Percentiles rank a stretch among this genome's conserved stretches.
Conservation (phyloP, 2,113 vertebrate genomes). For the Cairina moschata region DNA sequence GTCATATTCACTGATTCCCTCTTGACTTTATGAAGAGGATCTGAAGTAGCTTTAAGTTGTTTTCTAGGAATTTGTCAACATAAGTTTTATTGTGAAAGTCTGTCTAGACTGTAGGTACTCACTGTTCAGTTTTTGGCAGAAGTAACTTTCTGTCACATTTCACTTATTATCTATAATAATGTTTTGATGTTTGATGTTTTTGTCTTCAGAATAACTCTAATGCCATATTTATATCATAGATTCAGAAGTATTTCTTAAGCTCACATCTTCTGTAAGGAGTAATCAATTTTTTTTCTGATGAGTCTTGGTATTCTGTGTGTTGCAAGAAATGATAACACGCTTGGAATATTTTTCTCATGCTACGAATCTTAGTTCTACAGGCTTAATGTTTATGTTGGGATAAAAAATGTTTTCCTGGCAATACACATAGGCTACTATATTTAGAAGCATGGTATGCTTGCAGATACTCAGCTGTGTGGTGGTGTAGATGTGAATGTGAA, state of each 20-base stretch:
- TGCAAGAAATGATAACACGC: neutral
- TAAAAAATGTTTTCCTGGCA: neutral
- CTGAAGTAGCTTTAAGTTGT: neutral
- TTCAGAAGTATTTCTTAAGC: neutral
- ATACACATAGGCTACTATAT: neutral
- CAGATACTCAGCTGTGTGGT: neutral
- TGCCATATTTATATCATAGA: rapidly evolving
- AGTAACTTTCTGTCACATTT: neutral
- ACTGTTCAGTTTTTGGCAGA: neutral
- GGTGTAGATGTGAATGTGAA: neutral
- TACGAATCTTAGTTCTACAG: neutral
- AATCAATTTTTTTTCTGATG: neutral
- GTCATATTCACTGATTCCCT: neutral
- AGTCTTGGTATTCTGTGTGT: neutral
- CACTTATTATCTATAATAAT: neutral
- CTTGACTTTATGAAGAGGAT: neutral
- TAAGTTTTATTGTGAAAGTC: neutral
- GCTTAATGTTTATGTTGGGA: neutral
- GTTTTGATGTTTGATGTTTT: neutral
- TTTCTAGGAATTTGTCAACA: neutral
- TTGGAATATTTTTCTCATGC: neutral
- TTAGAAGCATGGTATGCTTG: neutral
- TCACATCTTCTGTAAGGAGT: neutral
- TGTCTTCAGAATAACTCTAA: neutral
- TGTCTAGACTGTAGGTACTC: neutral